These are phyloP conservation scores for Stegostoma tigrinum DNA, from an alignment of 2,113 vertebrate species.

Conservation along the genomic window DNA sequence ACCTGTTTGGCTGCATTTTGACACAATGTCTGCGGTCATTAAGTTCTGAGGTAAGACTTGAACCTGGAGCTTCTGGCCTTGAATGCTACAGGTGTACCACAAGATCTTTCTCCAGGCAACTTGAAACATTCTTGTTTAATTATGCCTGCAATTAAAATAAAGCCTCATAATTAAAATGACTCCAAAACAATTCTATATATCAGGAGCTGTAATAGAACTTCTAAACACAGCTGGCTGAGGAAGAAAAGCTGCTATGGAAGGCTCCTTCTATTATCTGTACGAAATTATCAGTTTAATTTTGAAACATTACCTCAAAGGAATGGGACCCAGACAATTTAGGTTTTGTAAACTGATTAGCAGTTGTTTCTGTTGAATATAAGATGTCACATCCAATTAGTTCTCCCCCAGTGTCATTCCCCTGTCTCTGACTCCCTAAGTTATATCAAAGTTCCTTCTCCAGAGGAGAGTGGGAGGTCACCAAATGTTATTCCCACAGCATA, in stretches of 20 bases:
- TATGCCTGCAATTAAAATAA: background rate
- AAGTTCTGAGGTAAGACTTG: no score
- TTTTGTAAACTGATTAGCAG: background rate
- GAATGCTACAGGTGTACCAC: no score
- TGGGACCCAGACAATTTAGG: background rate
- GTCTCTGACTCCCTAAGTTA: background rate
- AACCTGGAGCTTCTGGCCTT: no score
- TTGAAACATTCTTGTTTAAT: background rate
- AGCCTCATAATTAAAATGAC: background rate
- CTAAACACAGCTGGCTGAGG: background rate
- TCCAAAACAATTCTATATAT: background rate
- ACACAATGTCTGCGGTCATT: no score
- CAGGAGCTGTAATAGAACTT: background rate
- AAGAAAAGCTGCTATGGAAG: background rate
- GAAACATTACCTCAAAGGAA: background rate
- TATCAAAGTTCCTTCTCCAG: background rate
- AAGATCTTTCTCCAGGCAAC: background rate
- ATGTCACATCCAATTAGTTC: background rate
- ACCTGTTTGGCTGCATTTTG: no score
- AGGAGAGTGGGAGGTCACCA: background rate
- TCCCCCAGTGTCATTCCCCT: background rate
- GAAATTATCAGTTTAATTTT: background rate
- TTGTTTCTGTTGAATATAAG: background rate
- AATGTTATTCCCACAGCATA: background rate
- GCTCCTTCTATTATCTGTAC: background rate